phyloP scores from a whole-genome alignment of 1,140 invertebrate genomes.

The Micrasema minimum region DNA sequence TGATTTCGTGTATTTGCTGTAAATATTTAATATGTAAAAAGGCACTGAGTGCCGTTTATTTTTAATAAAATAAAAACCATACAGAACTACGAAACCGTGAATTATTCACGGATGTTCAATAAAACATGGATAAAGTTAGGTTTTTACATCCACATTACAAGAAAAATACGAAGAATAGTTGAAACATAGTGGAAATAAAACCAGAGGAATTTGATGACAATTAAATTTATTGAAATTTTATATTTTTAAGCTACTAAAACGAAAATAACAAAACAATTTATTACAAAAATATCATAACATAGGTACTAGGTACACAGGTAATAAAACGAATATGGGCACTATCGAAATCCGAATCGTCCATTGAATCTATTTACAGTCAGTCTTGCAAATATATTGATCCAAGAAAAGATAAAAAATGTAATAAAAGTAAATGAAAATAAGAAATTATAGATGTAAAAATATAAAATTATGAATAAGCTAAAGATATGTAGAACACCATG shows the following conservation, averaged over 20 bases:
- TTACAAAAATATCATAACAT: slow-evolving; percentile 40
- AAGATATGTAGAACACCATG: neutral
- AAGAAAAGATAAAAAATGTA: too few species aligned
- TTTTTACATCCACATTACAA: too few species aligned
- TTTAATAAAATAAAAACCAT: too few species aligned
- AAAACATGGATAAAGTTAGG: too few species aligned
- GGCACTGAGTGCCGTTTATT: too few species aligned
- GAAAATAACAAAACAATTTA: slow-evolving; percentile 26
- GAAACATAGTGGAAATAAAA: too few species aligned
- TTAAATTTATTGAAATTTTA: slow-evolving; percentile 31
- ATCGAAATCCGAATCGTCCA: slow-evolving; percentile 8
- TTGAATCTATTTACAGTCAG: slow-evolving; percentile 16
- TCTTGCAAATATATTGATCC: slow-evolving; percentile 2
- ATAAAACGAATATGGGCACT: slow-evolving; percentile 33
- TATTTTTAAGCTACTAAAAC: neutral
- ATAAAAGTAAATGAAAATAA: neutral
- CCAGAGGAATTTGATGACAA: neutral
- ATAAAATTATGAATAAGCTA: too few species aligned
- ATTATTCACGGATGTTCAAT: too few species aligned
- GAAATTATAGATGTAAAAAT: neutral
- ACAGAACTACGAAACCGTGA: too few species aligned
- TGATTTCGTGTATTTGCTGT: too few species aligned
- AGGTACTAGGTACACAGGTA: slow-evolving; percentile 41
- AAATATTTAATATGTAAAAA: too few species aligned
- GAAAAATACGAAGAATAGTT: too few species aligned